Evolutionary conservation across 2,113 vertebrate species (phyloP), one percentile per base, ranked within the genome.

Genomic region (Pristiophorus japonicus): DNA sequence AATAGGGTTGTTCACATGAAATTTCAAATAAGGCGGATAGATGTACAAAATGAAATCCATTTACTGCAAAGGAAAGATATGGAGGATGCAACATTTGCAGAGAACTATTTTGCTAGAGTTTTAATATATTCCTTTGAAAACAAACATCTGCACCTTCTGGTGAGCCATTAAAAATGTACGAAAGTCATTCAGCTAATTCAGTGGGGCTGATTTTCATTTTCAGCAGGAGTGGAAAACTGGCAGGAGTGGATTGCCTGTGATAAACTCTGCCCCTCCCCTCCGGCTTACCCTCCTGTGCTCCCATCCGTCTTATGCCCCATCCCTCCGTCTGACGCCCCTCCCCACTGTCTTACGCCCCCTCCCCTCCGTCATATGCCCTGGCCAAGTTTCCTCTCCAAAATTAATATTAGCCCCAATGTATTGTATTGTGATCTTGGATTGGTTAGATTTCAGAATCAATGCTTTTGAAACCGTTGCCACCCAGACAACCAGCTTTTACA

Each of bases 41-140:
- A 90, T 59, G 12, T 90, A 55, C 87, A 90, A 90, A 59, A 90
- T n/a, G n/a, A n/a, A n/a, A n/a, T n/a, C n/a, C n/a, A n/a, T 59
- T 90, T 59, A 90, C 30, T 90, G 87, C 30, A 59, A 59, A n/a
- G 51, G 51, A 59, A 90, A 90, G 47, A 90, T 90, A 90, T 59
- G 87, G 87, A 34, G n/a, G 30, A 30, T 30, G 0, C 27, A n/a
- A 34, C 27, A 59, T 55, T 55, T 51, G 45, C 47, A 88, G 24
- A 88, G 85, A 88, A 12, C 14, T 30, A 88, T 88, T 55, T 88
- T 90, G 87, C 87, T 59, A 0, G 51, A 59, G 51, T 55, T 59
- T 90, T 27, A 14, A 30, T 59, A 55, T 55, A 59, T 90, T 34
- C 51, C 47, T 90, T 34, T 90, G 51, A 90, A 55, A 55, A 12